Evolutionary conservation across 2,888 invertebrate genomes (phyloP).

Genomic region (Nesidiocoris tenuis): DNA sequence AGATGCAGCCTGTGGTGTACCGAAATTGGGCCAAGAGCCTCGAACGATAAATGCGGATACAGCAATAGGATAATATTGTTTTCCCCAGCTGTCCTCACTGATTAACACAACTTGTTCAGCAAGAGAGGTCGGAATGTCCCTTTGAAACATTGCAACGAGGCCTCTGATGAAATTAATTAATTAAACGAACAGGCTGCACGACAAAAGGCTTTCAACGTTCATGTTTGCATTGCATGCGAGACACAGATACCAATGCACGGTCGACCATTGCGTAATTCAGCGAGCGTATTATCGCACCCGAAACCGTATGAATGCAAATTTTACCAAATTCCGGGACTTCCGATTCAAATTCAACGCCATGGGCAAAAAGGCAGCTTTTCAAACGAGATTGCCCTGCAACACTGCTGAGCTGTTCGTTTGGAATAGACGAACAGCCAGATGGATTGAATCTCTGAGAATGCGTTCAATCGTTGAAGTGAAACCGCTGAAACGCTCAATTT

Average conservation of each 20-base stretch:
- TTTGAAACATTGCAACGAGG: neutral
- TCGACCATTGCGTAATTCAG: no score
- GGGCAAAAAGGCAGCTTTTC: neutral
- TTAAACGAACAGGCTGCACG: neutral
- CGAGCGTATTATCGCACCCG: no score
- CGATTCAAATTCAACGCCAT: neutral
- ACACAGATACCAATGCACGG: no score
- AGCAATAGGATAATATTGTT: neutral
- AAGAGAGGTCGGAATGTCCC: no score
- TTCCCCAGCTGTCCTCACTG: neutral
- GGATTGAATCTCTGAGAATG: no score
- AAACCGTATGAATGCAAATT: neutral
- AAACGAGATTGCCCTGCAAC: neutral
- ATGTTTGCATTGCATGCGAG: neutral
- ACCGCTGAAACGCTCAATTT: no score
- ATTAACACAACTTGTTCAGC: neutral
- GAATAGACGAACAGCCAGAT: no score
- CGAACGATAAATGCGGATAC: neutral
- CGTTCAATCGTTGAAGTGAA: no score
- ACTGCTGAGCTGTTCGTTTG: no score
- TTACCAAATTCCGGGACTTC: neutral
- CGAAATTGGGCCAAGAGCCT: no score
- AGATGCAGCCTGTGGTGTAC: no score
- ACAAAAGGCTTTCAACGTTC: neutral
- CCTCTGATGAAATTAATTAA: neutral